phyloP scores from a whole-genome alignment of 2,113 vertebrate genomes.

The Clarias batrachus region DNA sequence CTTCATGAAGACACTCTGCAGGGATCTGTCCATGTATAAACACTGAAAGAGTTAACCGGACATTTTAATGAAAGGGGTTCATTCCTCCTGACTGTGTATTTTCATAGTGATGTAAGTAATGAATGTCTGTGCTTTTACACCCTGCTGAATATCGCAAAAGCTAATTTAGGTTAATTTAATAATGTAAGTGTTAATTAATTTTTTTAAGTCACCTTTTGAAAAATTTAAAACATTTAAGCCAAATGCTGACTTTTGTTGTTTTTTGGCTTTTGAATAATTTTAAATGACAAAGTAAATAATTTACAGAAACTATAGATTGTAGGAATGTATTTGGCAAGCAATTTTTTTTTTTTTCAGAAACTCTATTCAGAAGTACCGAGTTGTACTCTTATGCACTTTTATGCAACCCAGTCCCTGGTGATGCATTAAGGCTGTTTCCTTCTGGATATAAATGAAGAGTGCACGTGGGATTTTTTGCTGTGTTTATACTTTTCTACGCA shows the following conservation, averaged over 20 bases:
- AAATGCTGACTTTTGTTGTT: background rate
- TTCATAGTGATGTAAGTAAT: background rate
- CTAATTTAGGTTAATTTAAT: background rate
- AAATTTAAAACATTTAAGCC: background rate
- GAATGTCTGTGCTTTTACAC: background rate
- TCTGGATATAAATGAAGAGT: background rate
- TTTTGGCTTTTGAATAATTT: background rate
- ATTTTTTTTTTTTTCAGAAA: too few relatives aligned
- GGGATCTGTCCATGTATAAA: background rate
- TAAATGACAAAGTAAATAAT: too few relatives aligned
- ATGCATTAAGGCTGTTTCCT: conserved; percentile 9
- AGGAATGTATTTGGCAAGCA: background rate
- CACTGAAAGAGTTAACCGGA: background rate
- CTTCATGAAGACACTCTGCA: background rate
- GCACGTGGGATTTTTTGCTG: background rate
- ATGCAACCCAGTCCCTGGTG: background rate
- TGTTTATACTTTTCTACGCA: background rate
- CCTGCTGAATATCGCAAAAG: background rate
- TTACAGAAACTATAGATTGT: too few relatives aligned
- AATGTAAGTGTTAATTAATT: background rate
- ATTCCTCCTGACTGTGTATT: background rate
- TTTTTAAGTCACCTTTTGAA: background rate
- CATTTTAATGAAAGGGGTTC: too few relatives aligned
- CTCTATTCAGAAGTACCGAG: background rate
- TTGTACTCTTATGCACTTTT: background rate